A percentile compares a stretch with the other conserved stretches of the same genome.
Conservation (phyloP, 2,888 invertebrate genomes). For the Allolobophora icterica region DNA sequence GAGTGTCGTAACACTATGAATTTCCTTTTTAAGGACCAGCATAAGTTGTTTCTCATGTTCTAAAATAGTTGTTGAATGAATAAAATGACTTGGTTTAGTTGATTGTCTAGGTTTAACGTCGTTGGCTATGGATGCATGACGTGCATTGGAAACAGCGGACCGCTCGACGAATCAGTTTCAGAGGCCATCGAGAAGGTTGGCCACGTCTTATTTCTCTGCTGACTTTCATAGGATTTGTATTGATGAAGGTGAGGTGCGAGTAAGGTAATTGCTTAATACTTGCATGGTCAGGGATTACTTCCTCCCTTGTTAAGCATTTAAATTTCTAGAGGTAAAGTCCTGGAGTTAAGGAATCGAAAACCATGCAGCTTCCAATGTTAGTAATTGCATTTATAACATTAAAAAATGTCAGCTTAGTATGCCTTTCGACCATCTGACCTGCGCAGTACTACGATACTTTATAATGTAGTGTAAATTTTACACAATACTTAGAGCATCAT, state of each 20-base stretch:
- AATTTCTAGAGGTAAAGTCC: not conserved
- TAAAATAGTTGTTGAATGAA: not conserved
- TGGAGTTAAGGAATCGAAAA: not conserved
- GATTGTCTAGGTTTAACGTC: constrained; percentile 75
- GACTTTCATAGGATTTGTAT: not conserved
- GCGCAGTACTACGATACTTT: not conserved
- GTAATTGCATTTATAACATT: not conserved
- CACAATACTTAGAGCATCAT: not conserved
- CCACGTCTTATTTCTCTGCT: not conserved
- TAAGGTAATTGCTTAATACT: not conserved
- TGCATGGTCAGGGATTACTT: not conserved
- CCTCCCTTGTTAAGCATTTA: not conserved
- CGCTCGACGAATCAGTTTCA: constrained; percentile 86
- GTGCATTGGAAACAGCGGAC: constrained; percentile 97
- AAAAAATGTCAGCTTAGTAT: not conserved
- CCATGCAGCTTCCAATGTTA: not conserved
- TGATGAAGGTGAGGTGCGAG: not conserved
- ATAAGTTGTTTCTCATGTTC: too few species aligned
- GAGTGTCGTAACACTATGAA: too few species aligned
- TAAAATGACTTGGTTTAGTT: not conserved
- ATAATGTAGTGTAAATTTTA: not conserved
- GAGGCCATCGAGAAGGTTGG: constrained; percentile 85
- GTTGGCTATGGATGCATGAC: constrained; percentile 99
- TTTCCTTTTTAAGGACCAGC: too few species aligned
- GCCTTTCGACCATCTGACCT: not conserved